A percentile compares a stretch with the other conserved stretches of the same genome.
phyloP scores from a whole-genome alignment of 1,140 invertebrate species.

The Telenomus remus region DNA sequence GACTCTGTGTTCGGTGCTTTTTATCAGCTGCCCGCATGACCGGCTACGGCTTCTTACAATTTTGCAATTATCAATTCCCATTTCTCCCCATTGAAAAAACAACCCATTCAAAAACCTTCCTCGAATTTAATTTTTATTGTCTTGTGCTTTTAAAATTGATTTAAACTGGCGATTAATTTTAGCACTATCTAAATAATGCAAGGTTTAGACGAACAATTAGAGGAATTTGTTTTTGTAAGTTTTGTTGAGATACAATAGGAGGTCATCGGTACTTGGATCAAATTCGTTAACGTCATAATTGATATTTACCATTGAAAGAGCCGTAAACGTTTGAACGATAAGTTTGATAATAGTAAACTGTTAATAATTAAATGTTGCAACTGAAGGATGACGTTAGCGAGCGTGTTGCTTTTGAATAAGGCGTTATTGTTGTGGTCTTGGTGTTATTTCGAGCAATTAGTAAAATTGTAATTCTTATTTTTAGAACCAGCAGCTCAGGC shows the following conservation, averaged over 20 bases:
- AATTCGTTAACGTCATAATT: constrained; percentile 33
- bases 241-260: too few species aligned
- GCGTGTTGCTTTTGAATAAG: constrained; percentile 34
- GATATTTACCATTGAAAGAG: constrained; percentile 46
- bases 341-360: constrained; percentile 53
- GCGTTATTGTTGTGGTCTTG: constrained; percentile 25
- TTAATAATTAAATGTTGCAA: constrained; percentile 51
- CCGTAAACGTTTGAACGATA: constrained; percentile 45
- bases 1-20: constrained; percentile 19
- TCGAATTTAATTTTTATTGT: too few species aligned
- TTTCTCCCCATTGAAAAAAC: neutral
- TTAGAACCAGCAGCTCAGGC: constrained; percentile 4
- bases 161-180: neutral
- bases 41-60: constrained; percentile 16
- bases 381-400: constrained; percentile 45
- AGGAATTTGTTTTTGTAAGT: too few species aligned
- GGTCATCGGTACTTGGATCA: constrained; percentile 39
- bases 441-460: constrained; percentile 37
- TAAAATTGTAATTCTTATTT: constrained; percentile 32
- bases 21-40: constrained; percentile 32
- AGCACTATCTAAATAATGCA: too few species aligned
- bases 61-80: constrained; percentile 1
- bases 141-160: neutral
- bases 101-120: too few species aligned
- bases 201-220: too few species aligned